These are phyloP conservation scores for Xenopus petersii DNA, from an alignment of 2,797 vertebrate species.

Conservation along the genomic window DNA sequence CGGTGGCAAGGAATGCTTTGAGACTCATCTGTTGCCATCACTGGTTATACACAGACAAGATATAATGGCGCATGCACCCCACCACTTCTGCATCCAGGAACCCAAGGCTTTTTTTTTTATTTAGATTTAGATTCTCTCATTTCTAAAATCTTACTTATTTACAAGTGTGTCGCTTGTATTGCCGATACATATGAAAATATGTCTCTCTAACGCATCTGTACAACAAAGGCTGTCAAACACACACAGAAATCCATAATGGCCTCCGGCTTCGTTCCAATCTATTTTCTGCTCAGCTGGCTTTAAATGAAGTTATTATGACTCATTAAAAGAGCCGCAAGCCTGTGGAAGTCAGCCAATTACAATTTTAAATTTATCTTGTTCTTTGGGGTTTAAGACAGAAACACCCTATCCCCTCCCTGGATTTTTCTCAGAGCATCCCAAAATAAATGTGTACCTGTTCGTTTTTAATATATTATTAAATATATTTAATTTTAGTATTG, in stretches of 20 bases:
- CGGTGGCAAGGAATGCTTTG: too few species aligned
- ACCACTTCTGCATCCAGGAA: too few species aligned
- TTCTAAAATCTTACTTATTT: conserved; percentile 39
- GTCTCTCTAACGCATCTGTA: conserved; percentile 57
- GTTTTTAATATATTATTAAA: not conserved
- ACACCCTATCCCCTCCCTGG: conserved; percentile 44
- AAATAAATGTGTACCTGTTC: conserved; percentile 44
- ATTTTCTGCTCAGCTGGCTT: conserved; percentile 99
- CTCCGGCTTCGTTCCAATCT: conserved; percentile 98
- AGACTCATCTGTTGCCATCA: too few species aligned
- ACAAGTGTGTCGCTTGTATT: conserved; percentile 14
- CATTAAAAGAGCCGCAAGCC: conserved; percentile 99
- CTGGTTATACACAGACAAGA: too few species aligned
- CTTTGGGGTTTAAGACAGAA: conserved; percentile 64
- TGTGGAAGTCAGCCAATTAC: conserved; percentile 99
- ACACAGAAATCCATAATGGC: conserved; percentile 90
- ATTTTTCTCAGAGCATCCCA: conserved; percentile 46
- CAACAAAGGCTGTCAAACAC: conserved; percentile 79
- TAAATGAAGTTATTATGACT: conserved; percentile 99
- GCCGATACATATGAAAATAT: conserved; percentile 17
- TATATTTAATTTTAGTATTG: not conserved
- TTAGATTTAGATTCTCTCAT: conserved; percentile 2
- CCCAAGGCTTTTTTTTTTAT: not conserved
- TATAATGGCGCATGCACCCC: too few species aligned
- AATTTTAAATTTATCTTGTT: conserved; percentile 98